Evolutionary conservation across 2,888 invertebrate genomes (phyloP).

Genomic region (Timema cristinae): DNA sequence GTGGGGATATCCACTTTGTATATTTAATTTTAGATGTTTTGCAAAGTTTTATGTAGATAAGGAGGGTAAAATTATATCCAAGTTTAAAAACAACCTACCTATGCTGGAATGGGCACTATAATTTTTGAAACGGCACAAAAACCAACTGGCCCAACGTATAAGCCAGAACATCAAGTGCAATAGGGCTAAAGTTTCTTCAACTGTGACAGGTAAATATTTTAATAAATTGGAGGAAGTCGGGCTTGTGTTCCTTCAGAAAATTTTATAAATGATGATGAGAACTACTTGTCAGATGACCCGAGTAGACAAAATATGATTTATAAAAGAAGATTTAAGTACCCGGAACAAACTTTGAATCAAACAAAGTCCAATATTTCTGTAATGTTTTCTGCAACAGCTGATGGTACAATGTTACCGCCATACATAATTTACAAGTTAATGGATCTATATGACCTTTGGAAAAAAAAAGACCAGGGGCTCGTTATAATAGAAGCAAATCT

Average conservation of each 20-base stretch:
- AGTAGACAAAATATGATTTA: conserved; percentile 34
- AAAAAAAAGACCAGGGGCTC: conserved; percentile 35
- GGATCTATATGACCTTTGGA: conserved; percentile 43
- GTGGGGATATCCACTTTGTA: background rate
- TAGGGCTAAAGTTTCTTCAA: conserved; percentile 29
- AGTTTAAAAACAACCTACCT: conserved; percentile 33
- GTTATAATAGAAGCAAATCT: conserved; percentile 41
- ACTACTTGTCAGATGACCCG: conserved; percentile 37
- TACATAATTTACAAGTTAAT: conserved; percentile 45
- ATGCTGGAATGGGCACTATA: conserved; percentile 35
- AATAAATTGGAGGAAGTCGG: conserved; percentile 28
- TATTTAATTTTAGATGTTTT: background rate
- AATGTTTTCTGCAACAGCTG: conserved; percentile 43
- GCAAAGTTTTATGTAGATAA: background rate
- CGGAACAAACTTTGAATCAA: conserved; percentile 40
- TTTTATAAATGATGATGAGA: conserved; percentile 39
- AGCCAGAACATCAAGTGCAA: conserved; percentile 33
- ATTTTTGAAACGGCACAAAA: conserved; percentile 29
- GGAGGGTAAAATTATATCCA: conserved; percentile 24
- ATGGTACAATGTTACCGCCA: conserved; percentile 40
- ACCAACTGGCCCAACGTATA: conserved; percentile 23
- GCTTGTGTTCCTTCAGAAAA: conserved; percentile 32
- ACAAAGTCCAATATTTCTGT: conserved; percentile 40
- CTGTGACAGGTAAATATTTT: conserved; percentile 32
- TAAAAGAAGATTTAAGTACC: conserved; percentile 39